Base-by-base conservation (phyloP, 2,888 invertebrate genomes). In the Tiliacea aurago region DNA sequence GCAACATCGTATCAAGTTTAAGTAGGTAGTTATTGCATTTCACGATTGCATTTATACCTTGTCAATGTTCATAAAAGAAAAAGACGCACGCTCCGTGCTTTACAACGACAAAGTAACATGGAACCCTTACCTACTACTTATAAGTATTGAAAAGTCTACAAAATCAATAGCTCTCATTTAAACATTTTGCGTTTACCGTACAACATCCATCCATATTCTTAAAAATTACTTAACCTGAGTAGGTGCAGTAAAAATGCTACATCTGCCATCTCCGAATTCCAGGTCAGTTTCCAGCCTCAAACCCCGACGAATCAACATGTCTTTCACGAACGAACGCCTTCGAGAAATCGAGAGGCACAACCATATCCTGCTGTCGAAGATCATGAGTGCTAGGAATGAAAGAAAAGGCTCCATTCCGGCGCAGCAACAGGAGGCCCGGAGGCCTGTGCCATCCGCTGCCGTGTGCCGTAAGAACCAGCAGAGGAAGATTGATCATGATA, bases 331-430 rank as follows among this genome's bases (percentile, higher is more conserved):
- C 88, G 96, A 96, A n/a, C 93, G 97, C 6, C 92, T 97, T 67
- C 94, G 97, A 0, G 97, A 97, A 86, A 97, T 97, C 23, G 97
- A 97, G 83, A 93, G 97, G 1, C 97, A 97, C 86, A 97, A 97
- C 87, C 95, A 97, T 82, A 97, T 97, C 15, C 90, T 97, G 4
- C 88, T 97, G 15, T 93, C 94, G 55, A 97, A 97, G 91, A 97
- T 97, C 80, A 89, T 97, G 71, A 94, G 95, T 66, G 96, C 94
- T 0, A 90, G 95, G n/a, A 94, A 95, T 81, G 85, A 80, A 3
- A 89, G 85, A 69, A 94, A 93, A 88, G 92, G 94, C 18, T 92
- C 95, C 72, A 93, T 95, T 76, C 93, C 96, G 0, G 41, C 90
- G 0, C 82, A 87, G 5, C 92, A 93, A 7, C 89, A 87, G 76